phyloP scores from a whole-genome alignment of 1,140 invertebrate genomes.

The Odontomachus brunneus region DNA sequence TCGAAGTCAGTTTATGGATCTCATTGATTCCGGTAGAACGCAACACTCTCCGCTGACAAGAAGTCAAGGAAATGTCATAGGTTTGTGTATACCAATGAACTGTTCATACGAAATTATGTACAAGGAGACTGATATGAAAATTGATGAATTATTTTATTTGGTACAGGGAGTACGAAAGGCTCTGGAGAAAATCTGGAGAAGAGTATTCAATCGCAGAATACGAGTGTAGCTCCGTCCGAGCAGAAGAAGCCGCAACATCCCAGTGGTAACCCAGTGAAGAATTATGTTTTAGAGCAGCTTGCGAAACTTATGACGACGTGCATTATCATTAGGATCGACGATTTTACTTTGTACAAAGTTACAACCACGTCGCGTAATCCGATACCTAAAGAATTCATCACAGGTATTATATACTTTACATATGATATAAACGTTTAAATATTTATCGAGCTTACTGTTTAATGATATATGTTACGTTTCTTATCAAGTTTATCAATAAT shows the following conservation, averaged over 20 bases:
- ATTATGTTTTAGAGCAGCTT: conserved; percentile 90
- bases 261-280: conserved; percentile 87
- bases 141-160: conserved; percentile 39
- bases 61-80: conserved; percentile 78
- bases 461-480: conserved; percentile 25
- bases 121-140: background rate
- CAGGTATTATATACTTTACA: conserved; percentile 86
- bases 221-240: conserved; percentile 70
- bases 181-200: conserved; percentile 77
- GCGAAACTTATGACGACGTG: conserved; percentile 97
- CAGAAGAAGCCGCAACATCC: conserved; percentile 79
- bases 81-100: conserved; percentile 61
- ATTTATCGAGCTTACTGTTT: conserved; percentile 37
- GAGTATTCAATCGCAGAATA: conserved; percentile 69
- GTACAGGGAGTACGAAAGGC: conserved; percentile 75
- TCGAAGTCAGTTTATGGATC: conserved; percentile 88
- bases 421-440: conserved; percentile 13
- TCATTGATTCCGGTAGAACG: conserved; percentile 87
- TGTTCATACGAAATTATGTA: background rate
- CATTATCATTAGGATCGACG: conserved; percentile 94
- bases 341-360: conserved; percentile 94
- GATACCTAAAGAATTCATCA: conserved; percentile 91
- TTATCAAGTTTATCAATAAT: conserved; percentile 71
- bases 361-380: conserved; percentile 90
- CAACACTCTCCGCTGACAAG: conserved; percentile 87